These are phyloP conservation scores for Conchocele bisecta DNA, from an alignment of 2,888 invertebrate species.

Conservation along the genomic window DNA sequence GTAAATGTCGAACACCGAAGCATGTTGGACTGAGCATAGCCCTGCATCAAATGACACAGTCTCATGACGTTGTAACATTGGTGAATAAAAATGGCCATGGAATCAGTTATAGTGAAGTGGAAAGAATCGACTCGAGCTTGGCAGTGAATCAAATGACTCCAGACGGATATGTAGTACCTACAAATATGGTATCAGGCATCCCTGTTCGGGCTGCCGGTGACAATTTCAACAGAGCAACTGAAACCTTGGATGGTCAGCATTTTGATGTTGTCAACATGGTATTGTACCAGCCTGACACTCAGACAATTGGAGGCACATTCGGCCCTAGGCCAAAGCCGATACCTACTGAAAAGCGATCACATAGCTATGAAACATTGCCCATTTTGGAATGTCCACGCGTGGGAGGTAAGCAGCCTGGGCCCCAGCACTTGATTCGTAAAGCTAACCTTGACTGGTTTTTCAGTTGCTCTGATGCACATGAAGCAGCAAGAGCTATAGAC, in stretches of 20 bases:
- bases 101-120: conserved; percentile 22
- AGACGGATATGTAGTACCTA: not conserved
- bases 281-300: conserved; percentile 18
- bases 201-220: conserved; percentile 14
- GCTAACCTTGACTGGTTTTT: not conserved
- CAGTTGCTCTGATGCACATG: not conserved
- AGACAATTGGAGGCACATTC: not conserved
- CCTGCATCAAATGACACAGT: conserved; percentile 27
- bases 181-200: conserved; percentile 16
- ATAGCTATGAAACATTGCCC: no score
- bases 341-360: not conserved
- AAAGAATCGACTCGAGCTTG: conserved; percentile 24
- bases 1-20: conserved; percentile 32
- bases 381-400: not conserved
- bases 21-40: conserved; percentile 25
- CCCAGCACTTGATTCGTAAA: not conserved
- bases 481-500: not conserved
- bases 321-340: not conserved
- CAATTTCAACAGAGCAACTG: conserved; percentile 32
- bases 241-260: conserved; percentile 20
- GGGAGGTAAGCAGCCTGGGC: not conserved
- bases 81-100: conserved; percentile 21
- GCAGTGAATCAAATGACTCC: conserved; percentile 1
- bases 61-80: conserved; percentile 15
- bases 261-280: conserved; percentile 28